A percentile compares a stretch with the other conserved stretches of the same genome.
Evolutionary conservation across 2,888 invertebrate genomes (phyloP).

Genomic region (Drosophila sordidula): DNA sequence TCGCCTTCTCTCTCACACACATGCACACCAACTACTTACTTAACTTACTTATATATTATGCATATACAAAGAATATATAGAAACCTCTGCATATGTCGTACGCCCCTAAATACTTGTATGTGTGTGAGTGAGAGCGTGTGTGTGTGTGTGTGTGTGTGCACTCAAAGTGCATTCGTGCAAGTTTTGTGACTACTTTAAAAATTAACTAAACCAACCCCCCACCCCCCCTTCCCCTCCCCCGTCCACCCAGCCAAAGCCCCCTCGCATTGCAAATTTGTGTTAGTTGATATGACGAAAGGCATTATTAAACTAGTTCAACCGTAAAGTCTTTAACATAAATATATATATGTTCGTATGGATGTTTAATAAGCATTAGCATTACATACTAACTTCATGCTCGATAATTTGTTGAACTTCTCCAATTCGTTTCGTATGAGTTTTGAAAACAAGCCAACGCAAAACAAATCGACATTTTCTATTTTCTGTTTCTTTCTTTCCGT

Average conservation of each 20-base stretch:
- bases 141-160: slow-evolving; percentile 50
- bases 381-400: slow-evolving; percentile 42
- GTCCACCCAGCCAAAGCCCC: background rate
- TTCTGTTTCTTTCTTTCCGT: slow-evolving; percentile 29
- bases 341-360: slow-evolving; percentile 8
- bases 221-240: too few species aligned
- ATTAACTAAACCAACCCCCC: slow-evolving; percentile 22
- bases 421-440: slow-evolving; percentile 6
- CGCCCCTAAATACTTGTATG: slow-evolving; percentile 27
- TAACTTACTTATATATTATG: slow-evolving; percentile 4
- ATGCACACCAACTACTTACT: slow-evolving; percentile 20
- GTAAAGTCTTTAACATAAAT: slow-evolving; percentile 5
- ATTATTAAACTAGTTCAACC: slow-evolving; percentile 21
- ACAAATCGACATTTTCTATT: slow-evolving; percentile 17
- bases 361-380: slow-evolving; percentile 34
- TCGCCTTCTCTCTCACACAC: slow-evolving; percentile 21
- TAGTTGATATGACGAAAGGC: slow-evolving; percentile 74
- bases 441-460: slow-evolving; percentile 2
- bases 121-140: slow-evolving; percentile 38
- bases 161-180: slow-evolving; percentile 6
- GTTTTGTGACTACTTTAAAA: slow-evolving; percentile 51
- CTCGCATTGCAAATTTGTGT: slow-evolving; percentile 52
- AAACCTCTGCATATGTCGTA: slow-evolving; percentile 46
- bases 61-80: slow-evolving; percentile 26
- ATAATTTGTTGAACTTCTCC: slow-evolving; percentile 4